Evolutionary conservation across 2,888 invertebrate species (phyloP).

Genomic region (Callosobruchus maculatus): DNA sequence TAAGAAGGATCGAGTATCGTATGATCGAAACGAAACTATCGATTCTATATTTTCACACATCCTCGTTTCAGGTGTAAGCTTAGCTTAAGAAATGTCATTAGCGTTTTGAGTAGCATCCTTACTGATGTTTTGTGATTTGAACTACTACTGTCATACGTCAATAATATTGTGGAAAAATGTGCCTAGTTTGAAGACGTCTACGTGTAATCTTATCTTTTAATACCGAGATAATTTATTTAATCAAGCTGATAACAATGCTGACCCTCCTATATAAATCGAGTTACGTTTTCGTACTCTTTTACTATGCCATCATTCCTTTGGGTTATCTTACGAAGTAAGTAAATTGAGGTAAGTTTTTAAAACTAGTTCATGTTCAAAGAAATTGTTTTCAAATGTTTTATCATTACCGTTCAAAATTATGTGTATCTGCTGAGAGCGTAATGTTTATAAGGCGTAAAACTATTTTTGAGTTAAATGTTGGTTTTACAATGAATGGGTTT

Average conservation of each 20-base stretch:
- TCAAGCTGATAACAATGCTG: slow-evolving; percentile 40
- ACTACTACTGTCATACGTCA: not conserved
- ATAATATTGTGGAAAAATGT: not conserved
- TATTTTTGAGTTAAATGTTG: not conserved
- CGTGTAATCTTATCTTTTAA: slow-evolving; percentile 9
- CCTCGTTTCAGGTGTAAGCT: too few relatives aligned
- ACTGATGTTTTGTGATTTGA: not conserved
- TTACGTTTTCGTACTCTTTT: slow-evolving; percentile 41
- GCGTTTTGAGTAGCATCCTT: too few relatives aligned
- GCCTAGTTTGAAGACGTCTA: slow-evolving; percentile 2
- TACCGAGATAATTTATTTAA: slow-evolving; percentile 13
- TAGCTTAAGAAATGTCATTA: too few relatives aligned
- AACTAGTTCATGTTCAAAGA: slow-evolving; percentile 2
- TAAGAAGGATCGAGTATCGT: too few relatives aligned
- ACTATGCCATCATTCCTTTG: slow-evolving; percentile 46
- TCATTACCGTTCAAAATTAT: not conserved
- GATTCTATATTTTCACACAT: too few relatives aligned
- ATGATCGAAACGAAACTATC: too few relatives aligned
- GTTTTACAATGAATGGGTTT: too few relatives aligned
- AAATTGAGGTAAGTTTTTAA: slow-evolving; percentile 27
- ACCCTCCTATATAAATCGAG: slow-evolving; percentile 39
- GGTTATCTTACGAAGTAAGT: slow-evolving; percentile 48
- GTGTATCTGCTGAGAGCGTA: not conserved
- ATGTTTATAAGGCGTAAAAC: not conserved
- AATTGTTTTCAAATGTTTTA: not conserved